Conservation (phyloP, 2,888 invertebrate species). For the Boloria euphrosyne region DNA sequence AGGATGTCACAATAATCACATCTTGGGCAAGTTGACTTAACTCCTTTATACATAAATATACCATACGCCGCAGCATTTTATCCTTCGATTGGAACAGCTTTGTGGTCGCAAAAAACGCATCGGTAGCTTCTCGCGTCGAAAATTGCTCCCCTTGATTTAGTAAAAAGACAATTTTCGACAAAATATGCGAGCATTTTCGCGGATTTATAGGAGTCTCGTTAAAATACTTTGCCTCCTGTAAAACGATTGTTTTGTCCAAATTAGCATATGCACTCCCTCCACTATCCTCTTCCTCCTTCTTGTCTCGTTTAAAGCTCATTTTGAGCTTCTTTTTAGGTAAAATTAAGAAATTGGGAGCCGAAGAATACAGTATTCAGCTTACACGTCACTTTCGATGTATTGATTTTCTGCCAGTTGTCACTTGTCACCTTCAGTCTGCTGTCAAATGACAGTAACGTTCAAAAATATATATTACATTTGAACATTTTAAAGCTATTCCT, state of each 20-base stretch:
- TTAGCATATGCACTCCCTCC: slow-evolving; percentile 94
- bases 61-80: slow-evolving; percentile 95
- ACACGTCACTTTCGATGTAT: slow-evolving; percentile 43
- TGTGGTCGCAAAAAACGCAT: slow-evolving; percentile 99
- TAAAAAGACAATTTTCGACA: slow-evolving; percentile 97
- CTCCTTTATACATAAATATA: slow-evolving; percentile 98
- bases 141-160: slow-evolving; percentile 97
- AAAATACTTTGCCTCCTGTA: slow-evolving; percentile 98
- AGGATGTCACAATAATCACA: slow-evolving; percentile 99
- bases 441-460: slow-evolving; percentile 18
- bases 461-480: slow-evolving; percentile 7
- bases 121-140: slow-evolving; percentile 97
- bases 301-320: slow-evolving; percentile 94
- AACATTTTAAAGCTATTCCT: no score
- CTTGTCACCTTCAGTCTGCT: slow-evolving; percentile 29
- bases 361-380: slow-evolving; percentile 70
- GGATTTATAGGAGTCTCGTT: slow-evolving; percentile 99
- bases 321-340: slow-evolving; percentile 67
- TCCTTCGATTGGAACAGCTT: slow-evolving; percentile 99
- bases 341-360: slow-evolving; percentile 69
- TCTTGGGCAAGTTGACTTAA: slow-evolving; percentile 97
- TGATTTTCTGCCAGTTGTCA: slow-evolving; percentile 24
- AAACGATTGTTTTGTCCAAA: slow-evolving; percentile 96
- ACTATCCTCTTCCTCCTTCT: slow-evolving; percentile 98
- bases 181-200: slow-evolving; percentile 96